Conservation (phyloP, 2,113 vertebrate genomes). For the Sardina pilchardus region DNA sequence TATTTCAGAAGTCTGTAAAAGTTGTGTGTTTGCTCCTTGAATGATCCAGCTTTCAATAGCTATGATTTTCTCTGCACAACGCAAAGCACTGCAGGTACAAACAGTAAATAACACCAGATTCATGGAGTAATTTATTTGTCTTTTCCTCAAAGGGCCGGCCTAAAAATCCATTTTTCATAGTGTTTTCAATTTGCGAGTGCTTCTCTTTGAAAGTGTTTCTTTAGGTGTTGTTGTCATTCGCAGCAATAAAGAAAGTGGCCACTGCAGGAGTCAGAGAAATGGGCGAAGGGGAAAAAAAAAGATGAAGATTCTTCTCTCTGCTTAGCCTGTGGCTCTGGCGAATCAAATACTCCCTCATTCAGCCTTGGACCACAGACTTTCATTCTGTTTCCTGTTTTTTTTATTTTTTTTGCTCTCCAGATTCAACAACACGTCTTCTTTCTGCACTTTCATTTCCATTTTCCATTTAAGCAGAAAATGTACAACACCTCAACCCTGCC, state of each 20-base stretch:
- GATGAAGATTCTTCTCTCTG: background rate
- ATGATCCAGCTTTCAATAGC: conserved; percentile 42
- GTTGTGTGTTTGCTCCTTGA: conserved; percentile 22
- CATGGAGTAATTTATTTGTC: background rate
- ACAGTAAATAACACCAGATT: conserved; percentile 38
- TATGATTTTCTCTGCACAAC: conserved; percentile 43
- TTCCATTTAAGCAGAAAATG: background rate
- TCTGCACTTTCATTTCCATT: background rate
- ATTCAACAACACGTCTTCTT: background rate
- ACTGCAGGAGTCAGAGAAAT: background rate
- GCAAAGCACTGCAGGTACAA: conserved; percentile 54
- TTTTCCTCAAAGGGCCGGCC: conserved; percentile 19
- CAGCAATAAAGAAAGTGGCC: conserved; percentile 18
- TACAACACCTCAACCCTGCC: too few species aligned
- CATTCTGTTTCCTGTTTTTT: background rate
- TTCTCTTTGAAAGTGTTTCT: conserved; percentile 21
- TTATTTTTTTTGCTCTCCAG: background rate
- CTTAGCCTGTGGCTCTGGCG: background rate
- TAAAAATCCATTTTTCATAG: conserved; percentile 19
- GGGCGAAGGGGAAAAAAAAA: background rate
- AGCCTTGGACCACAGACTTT: background rate
- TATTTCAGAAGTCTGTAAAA: background rate
- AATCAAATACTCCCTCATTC: background rate
- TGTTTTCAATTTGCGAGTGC: conserved; percentile 6
- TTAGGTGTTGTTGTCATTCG: conserved; percentile 31